phyloP scores from a whole-genome alignment of 2,888 invertebrate genomes.

The Alloplasta piceator region DNA sequence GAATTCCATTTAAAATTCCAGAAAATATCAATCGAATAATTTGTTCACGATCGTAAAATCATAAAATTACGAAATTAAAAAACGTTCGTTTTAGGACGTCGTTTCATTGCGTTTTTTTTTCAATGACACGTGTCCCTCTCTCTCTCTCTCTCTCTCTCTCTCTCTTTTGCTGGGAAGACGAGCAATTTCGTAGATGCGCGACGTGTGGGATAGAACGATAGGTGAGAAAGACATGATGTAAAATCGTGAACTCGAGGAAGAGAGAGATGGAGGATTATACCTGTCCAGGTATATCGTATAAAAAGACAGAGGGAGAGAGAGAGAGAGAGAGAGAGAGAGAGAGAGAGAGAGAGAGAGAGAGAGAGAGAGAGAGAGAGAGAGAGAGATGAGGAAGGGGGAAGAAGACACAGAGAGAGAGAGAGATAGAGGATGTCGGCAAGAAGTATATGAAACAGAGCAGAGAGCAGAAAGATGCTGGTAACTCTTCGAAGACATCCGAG shows the following conservation, averaged over 20 bases:
- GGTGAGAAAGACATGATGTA: slow-evolving; percentile 52
- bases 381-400: slow-evolving; percentile 2
- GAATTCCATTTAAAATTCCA: neutral
- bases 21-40: slow-evolving; percentile 33
- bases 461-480: slow-evolving; percentile 46
- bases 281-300: slow-evolving; percentile 53
- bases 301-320: slow-evolving; percentile 12
- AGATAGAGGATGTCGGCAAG: slow-evolving; percentile 1
- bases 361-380: neutral
- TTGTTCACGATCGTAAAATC: slow-evolving; percentile 23
- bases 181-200: slow-evolving; percentile 59
- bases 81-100: neutral
- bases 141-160: slow-evolving; percentile 38
- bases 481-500: slow-evolving; percentile 36
- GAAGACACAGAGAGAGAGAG: neutral
- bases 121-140: slow-evolving; percentile 58
- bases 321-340: slow-evolving; percentile 33
- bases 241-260: slow-evolving; percentile 16
- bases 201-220: slow-evolving; percentile 43
- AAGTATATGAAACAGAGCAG: slow-evolving; percentile 20
- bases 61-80: slow-evolving; percentile 20
- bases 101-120: slow-evolving; percentile 55
- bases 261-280: slow-evolving; percentile 18
- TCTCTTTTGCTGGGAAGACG: slow-evolving; percentile 7
- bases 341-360: too few species aligned